Evolutionary conservation across 2,888 invertebrate species (phyloP).

Genomic region (Girardia tigrina): DNA sequence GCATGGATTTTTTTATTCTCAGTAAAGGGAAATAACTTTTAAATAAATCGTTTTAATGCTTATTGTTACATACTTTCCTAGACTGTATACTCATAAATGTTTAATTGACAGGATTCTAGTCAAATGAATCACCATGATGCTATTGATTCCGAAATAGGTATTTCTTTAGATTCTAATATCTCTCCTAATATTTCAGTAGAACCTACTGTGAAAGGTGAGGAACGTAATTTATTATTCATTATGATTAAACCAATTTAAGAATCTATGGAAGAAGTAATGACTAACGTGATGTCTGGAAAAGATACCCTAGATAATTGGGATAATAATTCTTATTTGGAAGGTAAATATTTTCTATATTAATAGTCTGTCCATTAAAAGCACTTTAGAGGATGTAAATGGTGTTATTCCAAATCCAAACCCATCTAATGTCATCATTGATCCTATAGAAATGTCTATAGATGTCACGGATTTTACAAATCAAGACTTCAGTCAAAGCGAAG

Average conservation of each 20-base stretch:
- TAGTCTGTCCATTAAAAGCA: not conserved
- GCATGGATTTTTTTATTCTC: not conserved
- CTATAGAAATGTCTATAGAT: not conserved
- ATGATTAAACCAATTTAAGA: not conserved
- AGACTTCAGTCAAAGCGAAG: not conserved
- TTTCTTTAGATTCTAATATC: not conserved
- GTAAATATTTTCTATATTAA: not conserved
- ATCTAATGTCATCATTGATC: not conserved
- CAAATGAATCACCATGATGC: not conserved
- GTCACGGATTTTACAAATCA: not conserved
- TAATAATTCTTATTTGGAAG: not conserved
- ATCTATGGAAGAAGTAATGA: constrained; percentile 8
- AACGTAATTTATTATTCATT: not conserved
- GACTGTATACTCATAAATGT: not conserved
- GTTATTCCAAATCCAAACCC: not conserved
- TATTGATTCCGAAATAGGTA: not conserved
- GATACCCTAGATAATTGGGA: not conserved
- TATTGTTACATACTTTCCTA: no score
- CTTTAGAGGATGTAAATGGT: not conserved
- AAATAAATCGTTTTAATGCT: no score
- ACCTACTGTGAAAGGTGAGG: not conserved
- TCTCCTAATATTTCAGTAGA: not conserved
- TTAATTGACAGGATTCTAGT: no score
- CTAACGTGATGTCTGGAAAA: not conserved
- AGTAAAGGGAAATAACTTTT: no score